phyloP scores from a whole-genome alignment of 2,113 vertebrate genomes.

The Amphilophus citrinellus region DNA sequence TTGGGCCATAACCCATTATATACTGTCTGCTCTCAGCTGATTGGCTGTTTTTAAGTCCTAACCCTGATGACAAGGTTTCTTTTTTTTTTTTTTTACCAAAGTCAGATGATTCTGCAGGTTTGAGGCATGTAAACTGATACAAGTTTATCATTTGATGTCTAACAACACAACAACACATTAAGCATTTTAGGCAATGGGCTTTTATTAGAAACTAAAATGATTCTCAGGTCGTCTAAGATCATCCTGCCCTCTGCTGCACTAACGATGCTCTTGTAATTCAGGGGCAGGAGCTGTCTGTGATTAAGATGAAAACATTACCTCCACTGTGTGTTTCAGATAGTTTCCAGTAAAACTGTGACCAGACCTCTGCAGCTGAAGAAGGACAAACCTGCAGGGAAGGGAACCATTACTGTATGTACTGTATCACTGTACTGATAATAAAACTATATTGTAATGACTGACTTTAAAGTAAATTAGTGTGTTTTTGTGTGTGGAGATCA shows the following conservation, averaged over 20 bases:
- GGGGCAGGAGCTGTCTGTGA: background rate
- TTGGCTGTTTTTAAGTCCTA: too few species aligned
- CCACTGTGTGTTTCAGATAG: slow-evolving; percentile 81
- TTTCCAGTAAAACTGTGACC: slow-evolving; percentile 57
- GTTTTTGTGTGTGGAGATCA: slow-evolving; percentile 78
- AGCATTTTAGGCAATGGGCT: background rate
- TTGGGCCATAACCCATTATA: background rate
- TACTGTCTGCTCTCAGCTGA: background rate
- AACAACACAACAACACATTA: too few species aligned
- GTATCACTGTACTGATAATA: background rate
- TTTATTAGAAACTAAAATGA: background rate
- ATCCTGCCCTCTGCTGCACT: slow-evolving; percentile 10
- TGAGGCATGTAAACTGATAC: background rate
- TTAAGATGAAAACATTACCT: background rate
- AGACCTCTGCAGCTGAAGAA: slow-evolving; percentile 89
- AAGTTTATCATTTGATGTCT: background rate
- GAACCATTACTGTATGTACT: slow-evolving; percentile 81
- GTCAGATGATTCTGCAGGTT: too few species aligned
- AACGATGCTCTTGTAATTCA: background rate
- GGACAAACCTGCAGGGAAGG: slow-evolving; percentile 92
- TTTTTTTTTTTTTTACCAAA: background rate
- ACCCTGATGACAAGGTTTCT: background rate
- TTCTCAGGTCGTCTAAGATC: background rate
- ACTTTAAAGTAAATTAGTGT: background rate
- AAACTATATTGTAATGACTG: background rate